phyloP scores from a whole-genome alignment of 2,113 vertebrate species.

The Ailuropoda melanoleuca region DNA sequence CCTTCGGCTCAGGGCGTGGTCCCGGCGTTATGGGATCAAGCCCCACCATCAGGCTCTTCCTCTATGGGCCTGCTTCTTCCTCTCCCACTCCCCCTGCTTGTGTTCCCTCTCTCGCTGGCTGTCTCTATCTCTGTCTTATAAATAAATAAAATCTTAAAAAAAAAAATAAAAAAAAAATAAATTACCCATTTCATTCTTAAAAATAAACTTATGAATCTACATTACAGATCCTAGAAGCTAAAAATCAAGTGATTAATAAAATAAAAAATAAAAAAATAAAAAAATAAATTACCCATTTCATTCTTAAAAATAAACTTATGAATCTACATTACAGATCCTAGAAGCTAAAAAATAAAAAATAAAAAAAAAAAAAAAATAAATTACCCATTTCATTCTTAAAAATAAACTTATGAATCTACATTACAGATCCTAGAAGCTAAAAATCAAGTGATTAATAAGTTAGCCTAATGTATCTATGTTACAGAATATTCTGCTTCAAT shows the following conservation, averaged over 20 bases:
- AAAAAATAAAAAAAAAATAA: too few relatives aligned
- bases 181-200: slow-evolving; percentile 8
- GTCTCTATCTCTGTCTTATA: too few relatives aligned
- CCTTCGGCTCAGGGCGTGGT: too few relatives aligned
- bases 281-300: too few relatives aligned
- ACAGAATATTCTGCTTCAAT: background rate
- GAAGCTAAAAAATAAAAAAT: background rate
- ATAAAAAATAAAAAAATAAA: too few relatives aligned
- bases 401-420: background rate
- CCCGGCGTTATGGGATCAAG: too few relatives aligned
- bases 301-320: background rate
- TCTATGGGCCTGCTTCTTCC: too few relatives aligned
- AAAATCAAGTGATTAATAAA: slow-evolving; percentile 2
- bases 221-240: background rate
- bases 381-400: slow-evolving; percentile 8
- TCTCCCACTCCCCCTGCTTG: too few relatives aligned
- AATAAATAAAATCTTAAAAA: too few relatives aligned
- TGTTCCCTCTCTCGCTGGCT: too few relatives aligned
- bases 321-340: background rate
- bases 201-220: background rate
- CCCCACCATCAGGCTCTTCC: too few relatives aligned
- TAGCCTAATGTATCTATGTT: background rate
- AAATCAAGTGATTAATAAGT: background rate
- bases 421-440: background rate
- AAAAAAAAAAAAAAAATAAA: too few relatives aligned